Evolutionary conservation across 2,888 invertebrate species (phyloP).

Genomic region (Orchesellides sinensis): DNA sequence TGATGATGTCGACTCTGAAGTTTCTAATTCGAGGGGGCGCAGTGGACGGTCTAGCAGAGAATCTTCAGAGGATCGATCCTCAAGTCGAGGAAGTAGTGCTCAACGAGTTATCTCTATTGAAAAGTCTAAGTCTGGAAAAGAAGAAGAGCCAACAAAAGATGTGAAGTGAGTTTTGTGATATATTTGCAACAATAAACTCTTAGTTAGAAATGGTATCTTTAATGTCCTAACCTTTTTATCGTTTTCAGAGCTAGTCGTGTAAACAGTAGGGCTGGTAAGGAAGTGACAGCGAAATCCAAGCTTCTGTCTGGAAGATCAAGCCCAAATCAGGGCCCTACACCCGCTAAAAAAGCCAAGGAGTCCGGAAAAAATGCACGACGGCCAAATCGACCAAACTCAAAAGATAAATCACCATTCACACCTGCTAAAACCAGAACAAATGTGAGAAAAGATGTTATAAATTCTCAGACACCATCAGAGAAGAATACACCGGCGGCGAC

Average conservation of each 20-base stretch:
- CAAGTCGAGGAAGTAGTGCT: conserved; percentile 73
- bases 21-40: conserved; percentile 64
- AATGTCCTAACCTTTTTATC: no score
- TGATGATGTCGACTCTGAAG: conserved; percentile 71
- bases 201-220: conserved; percentile 8
- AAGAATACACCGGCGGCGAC: conserved; percentile 10
- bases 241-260: conserved; percentile 62
- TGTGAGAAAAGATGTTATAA: conserved; percentile 59
- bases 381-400: conserved; percentile 60
- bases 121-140: conserved; percentile 60
- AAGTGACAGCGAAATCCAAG: conserved; percentile 52
- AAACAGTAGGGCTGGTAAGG: conserved; percentile 60
- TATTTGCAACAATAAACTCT: not conserved
- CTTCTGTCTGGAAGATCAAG: conserved; percentile 48
- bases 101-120: conserved; percentile 57
- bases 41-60: conserved; percentile 72
- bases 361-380: conserved; percentile 45
- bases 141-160: conserved; percentile 61
- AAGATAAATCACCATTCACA: conserved; percentile 69
- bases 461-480: conserved; percentile 14
- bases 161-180: conserved; percentile 46
- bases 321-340: conserved; percentile 33
- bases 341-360: conserved; percentile 48
- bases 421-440: conserved; percentile 72
- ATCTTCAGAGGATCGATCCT: conserved; percentile 74